Conservation (phyloP, 2,797 vertebrate species). For the Coracias cyanogaster region DNA sequence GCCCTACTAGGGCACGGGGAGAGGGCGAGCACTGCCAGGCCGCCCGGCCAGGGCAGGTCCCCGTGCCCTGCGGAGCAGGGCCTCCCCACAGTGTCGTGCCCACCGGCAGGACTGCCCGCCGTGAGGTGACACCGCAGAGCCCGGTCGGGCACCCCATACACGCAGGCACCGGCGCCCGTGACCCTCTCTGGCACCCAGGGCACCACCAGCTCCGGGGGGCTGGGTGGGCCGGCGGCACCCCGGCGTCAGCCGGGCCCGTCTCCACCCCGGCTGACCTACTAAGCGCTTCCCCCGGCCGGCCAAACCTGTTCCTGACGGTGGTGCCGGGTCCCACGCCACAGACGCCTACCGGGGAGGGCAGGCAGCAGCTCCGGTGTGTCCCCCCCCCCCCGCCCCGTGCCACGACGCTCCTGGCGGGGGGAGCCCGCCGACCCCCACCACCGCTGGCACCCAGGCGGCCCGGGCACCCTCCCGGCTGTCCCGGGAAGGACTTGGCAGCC, state of each 20-base stretch:
- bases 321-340: not conserved
- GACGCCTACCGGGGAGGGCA: slow-evolving; percentile 27
- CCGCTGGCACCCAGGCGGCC: rapidly evolving
- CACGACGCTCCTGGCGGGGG: not conserved
- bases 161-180: not conserved
- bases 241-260: slow-evolving; percentile 13
- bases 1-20: rapidly evolving
- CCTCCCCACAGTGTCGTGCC: rapidly evolving
- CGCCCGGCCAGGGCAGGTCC: not conserved
- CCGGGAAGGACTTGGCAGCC: slow-evolving; percentile 26
- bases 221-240: slow-evolving; percentile 34
- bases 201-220: not conserved
- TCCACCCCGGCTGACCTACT: slow-evolving; percentile 61
- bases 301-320: slow-evolving; percentile 57
- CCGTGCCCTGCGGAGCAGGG: rapidly evolving
- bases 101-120: not conserved
- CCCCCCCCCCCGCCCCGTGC: rapidly evolving
- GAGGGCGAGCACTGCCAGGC: not conserved
- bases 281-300: slow-evolving; percentile 40
- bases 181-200: not conserved
- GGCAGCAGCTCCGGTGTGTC: not conserved
- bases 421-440: rapidly evolving
- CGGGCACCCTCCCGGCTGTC: not conserved
- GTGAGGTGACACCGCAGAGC: not conserved
- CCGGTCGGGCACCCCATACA: rapidly evolving